These are phyloP conservation scores for Chiroxiphia lanceolata DNA, from an alignment of 2,797 vertebrate genomes.

Conservation along the genomic window DNA sequence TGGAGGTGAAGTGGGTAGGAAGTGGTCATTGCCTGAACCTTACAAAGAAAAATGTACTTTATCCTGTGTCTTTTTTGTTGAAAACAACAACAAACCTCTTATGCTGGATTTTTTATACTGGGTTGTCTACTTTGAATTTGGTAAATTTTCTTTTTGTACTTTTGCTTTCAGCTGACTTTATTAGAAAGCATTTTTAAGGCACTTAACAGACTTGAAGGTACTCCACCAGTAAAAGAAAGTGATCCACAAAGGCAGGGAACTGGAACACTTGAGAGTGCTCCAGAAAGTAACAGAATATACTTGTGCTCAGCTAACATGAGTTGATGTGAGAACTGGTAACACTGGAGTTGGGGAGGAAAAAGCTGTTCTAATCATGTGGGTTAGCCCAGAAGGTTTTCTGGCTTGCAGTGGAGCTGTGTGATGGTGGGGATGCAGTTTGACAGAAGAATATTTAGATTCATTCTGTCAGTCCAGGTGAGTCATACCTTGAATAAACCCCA, in stretches of 20 bases:
- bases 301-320: background rate
- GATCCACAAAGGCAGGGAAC: background rate
- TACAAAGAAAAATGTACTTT: background rate
- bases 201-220: background rate
- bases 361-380: background rate
- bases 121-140: background rate
- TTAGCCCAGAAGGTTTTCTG: background rate
- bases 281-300: background rate
- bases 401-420: background rate
- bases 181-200: background rate
- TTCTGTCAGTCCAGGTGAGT: slow-evolving; percentile 51
- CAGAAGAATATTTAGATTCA: slow-evolving; percentile 11
- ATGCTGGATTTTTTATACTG: background rate
- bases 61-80: background rate
- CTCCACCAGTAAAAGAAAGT: background rate
- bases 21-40: background rate
- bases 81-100: background rate
- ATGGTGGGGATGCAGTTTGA: background rate
- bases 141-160: background rate
- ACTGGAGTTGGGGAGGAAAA: background rate
- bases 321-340: background rate
- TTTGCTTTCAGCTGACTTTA: background rate
- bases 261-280: background rate
- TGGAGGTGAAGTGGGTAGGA: background rate
- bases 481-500: slow-evolving; percentile 38